These are phyloP conservation scores for Bubalus kerabau DNA, from an alignment of 2,113 vertebrate species.

Conservation along the genomic window DNA sequence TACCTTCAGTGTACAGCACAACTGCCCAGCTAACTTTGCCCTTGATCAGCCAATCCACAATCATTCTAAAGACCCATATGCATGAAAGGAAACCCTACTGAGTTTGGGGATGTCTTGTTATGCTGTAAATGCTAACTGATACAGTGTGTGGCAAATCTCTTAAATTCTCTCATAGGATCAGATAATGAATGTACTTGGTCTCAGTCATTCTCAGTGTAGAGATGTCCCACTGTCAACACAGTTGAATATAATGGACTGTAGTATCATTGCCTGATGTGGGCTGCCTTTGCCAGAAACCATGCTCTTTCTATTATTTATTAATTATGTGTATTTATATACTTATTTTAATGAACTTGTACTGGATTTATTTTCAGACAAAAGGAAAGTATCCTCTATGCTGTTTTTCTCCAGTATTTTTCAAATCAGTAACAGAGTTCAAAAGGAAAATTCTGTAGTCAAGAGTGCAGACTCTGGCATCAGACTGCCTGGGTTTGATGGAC, in stretches of 20 bases:
- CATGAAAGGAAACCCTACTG: background rate
- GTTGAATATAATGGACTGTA: background rate
- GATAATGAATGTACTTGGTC: background rate
- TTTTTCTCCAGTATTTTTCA: slow-evolving; percentile 15
- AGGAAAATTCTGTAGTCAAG: background rate
- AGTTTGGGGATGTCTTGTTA: background rate
- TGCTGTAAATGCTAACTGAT: background rate
- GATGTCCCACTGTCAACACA: background rate
- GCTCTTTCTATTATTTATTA: background rate
- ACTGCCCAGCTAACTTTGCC: background rate
- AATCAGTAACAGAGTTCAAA: background rate
- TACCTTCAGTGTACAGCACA: background rate
- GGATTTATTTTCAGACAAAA: slow-evolving; percentile 64
- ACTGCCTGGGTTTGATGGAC: background rate
- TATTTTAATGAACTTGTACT: slow-evolving; percentile 48
- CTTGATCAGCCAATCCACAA: background rate
- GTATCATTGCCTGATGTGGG: background rate
- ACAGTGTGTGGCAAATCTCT: background rate
- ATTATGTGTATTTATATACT: background rate
- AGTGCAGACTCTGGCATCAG: background rate
- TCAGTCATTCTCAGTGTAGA: background rate
- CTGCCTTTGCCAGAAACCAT: background rate
- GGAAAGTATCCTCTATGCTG: background rate
- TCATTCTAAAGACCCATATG: background rate
- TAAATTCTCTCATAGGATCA: background rate